Conservation (phyloP, 92 coral and sea anemone species). For the Paramuricea clavata region DNA sequence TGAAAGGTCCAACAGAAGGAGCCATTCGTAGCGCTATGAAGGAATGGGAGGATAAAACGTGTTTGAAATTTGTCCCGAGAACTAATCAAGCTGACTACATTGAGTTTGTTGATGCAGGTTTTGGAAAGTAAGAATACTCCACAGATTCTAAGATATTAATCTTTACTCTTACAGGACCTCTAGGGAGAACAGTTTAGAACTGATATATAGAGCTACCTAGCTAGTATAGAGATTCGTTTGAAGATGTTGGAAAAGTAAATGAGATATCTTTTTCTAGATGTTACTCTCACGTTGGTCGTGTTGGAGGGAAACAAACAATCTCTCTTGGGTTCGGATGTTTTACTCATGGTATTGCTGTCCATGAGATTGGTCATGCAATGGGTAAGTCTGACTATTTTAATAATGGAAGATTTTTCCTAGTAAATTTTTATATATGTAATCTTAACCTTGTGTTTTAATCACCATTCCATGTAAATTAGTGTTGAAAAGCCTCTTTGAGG, state of each 20-base stretch:
- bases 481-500: too few species aligned
- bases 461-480: too few species aligned
- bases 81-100: conserved; percentile 82
- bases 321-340: conserved; percentile 82
- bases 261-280: conserved; percentile 68
- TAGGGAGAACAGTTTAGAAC: too few species aligned
- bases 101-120: conserved; percentile 79
- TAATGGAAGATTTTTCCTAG: too few species aligned
- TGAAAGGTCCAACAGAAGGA: conserved; percentile 74
- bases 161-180: too few species aligned
- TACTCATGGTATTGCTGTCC: conserved; percentile 84
- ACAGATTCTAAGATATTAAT: too few species aligned
- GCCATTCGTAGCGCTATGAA: conserved; percentile 88
- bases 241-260: too few species aligned
- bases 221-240: too few species aligned
- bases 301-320: conserved; percentile 82
- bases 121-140: conserved; percentile 16
- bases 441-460: too few species aligned
- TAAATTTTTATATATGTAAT: too few species aligned
- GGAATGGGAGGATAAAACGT: conserved; percentile 91
- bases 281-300: conserved; percentile 88
- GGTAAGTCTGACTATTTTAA: too few species aligned
- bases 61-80: conserved; percentile 85
- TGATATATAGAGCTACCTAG: too few species aligned
- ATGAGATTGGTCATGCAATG: conserved; percentile 91